Conservation (phyloP, 2,113 vertebrate genomes). For the Calyptomena viridis region DNA sequence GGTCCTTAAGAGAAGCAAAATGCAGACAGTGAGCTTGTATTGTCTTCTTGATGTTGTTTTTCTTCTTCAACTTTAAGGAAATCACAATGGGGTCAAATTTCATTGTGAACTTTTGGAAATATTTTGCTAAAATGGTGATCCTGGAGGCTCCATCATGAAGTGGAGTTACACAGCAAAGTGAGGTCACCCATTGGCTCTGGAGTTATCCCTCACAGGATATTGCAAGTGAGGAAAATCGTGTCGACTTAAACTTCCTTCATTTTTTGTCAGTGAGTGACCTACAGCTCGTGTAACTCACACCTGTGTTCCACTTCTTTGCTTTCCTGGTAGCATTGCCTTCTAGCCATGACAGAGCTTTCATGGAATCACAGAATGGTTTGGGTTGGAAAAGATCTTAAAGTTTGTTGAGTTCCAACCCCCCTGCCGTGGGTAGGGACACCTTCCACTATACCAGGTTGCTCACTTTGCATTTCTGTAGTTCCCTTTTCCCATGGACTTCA, state of each 20-base stretch:
- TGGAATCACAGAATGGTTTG: background rate
- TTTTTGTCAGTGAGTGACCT: background rate
- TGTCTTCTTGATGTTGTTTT: background rate
- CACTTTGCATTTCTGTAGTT: background rate
- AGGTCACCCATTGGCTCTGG: background rate
- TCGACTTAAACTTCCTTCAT: background rate
- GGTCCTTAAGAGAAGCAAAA: background rate
- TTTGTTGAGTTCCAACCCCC: background rate
- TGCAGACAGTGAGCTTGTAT: background rate
- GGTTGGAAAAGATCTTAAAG: background rate
- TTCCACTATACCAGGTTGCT: background rate
- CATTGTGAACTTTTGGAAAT: background rate
- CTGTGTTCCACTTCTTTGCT: background rate
- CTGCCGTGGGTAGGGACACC: background rate
- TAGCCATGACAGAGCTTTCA: background rate
- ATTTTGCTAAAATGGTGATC: background rate
- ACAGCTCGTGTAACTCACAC: background rate
- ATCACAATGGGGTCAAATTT: background rate
- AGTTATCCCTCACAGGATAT: accelerated
- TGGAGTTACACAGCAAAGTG: background rate
- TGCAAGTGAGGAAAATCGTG: background rate
- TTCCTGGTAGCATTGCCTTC: background rate
- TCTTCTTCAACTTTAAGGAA: background rate
- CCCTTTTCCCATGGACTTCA: background rate
- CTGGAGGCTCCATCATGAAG: background rate